These are phyloP conservation scores for Calyptommatus sinebrachiatus DNA, from an alignment of 2,113 vertebrate genomes.

Conservation along the genomic window DNA sequence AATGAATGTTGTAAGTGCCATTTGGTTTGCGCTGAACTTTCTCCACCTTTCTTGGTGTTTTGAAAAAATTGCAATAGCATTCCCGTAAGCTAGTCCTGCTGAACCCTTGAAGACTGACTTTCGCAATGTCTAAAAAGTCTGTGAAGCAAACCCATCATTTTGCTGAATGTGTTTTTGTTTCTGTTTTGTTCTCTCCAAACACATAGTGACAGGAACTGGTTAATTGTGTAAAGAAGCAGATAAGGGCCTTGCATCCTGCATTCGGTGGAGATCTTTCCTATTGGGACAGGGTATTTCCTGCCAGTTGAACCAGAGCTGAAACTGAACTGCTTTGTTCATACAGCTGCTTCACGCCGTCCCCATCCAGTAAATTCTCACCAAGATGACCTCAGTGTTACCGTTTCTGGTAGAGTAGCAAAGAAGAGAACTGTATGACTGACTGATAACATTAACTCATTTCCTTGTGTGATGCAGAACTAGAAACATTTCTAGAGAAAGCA, in stretches of 20 bases:
- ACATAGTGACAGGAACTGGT: slow-evolving; percentile 10
- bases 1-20: not conserved
- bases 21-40: not conserved
- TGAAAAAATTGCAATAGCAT: not conserved
- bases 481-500: slow-evolving; percentile 36
- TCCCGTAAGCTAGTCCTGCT: not conserved
- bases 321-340: accelerated
- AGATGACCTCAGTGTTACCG: not conserved
- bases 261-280: slow-evolving; percentile 21
- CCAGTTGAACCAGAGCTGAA: accelerated
- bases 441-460: not conserved
- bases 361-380: accelerated
- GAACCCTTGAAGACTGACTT: not conserved
- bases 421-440: slow-evolving; percentile 17
- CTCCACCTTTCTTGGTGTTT: not conserved
- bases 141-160: not conserved
- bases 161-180: not conserved
- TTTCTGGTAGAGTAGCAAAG: not conserved
- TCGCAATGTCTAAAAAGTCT: not conserved
- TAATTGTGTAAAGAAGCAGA: slow-evolving; percentile 17
- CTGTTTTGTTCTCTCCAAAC: slow-evolving; percentile 11
- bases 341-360: not conserved
- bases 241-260: slow-evolving; percentile 16
- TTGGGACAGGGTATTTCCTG: not conserved
- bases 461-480: slow-evolving; percentile 49